Evolutionary conservation across 2,113 vertebrate species (phyloP).

Genomic region (Porphyrio hochstetteri): DNA sequence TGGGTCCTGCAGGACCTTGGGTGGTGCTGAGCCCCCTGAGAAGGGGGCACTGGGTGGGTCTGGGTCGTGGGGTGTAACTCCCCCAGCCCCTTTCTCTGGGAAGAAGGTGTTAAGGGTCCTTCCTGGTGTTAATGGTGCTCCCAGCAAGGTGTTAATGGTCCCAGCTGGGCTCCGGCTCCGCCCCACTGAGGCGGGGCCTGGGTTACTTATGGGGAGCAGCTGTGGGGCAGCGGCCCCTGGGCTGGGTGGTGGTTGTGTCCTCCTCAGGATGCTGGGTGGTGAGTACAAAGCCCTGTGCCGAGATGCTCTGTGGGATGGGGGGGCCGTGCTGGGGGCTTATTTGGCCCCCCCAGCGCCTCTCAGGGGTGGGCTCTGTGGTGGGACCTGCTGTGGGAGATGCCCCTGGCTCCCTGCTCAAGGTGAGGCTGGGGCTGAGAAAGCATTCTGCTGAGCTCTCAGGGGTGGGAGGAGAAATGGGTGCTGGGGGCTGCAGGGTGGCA

Average conservation of each 20-base stretch:
- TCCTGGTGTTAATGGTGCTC: too few relatives aligned
- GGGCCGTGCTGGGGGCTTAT: rapidly evolving
- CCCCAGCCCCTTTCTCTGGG: too few relatives aligned
- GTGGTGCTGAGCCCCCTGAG: background rate
- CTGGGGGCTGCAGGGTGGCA: background rate
- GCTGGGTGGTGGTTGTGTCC: rapidly evolving
- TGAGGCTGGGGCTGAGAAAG: too few relatives aligned
- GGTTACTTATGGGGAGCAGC: background rate
- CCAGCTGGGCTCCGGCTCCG: background rate
- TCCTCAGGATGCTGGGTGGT: rapidly evolving
- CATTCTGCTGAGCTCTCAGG: background rate
- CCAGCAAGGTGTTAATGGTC: too few relatives aligned
- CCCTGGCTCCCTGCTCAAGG: rapidly evolving
- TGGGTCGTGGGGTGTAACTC: too few relatives aligned
- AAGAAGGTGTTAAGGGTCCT: too few relatives aligned
- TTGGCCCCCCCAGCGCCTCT: too few relatives aligned
- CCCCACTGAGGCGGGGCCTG: background rate
- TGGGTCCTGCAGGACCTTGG: background rate
- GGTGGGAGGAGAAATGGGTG: too few relatives aligned
- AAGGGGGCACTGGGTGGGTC: too few relatives aligned
- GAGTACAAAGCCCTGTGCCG: rapidly evolving
- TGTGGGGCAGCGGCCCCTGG: rapidly evolving
- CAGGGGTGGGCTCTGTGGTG: background rate
- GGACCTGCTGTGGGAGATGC: background rate
- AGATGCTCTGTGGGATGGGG: rapidly evolving